Base-by-base conservation (phyloP, 1,140 invertebrate species). In the Lithobius niger region DNA sequence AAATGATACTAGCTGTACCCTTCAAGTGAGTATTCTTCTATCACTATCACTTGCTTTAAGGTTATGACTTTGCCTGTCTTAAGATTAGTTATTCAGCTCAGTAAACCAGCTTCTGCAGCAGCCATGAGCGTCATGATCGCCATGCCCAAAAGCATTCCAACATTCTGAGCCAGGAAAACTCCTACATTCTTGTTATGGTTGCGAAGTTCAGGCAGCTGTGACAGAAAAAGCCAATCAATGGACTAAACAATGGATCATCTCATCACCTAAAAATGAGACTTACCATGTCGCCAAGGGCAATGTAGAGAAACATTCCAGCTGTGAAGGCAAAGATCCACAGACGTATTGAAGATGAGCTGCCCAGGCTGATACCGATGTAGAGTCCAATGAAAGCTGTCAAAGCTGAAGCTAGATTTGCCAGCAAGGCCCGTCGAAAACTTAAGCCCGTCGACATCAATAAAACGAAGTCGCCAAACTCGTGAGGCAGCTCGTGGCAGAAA, bases 401-500 rank as follows among this genome's bases (percentile, higher is more conserved):
- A 3, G 67, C 62, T 3, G 62, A 60, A 21, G 64, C 42, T 24
- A 69, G 61, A 49, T 69, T 68, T 13, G 66, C 51, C 13, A 63
- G 22, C 3, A 68, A 43, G 0, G 63, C 67, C 27, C 59, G 58
- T 26, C 59, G 60, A 28, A 63, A 56, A 2, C 55, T 59, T 52
- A 68, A 42, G 1, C 66, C 66, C 2, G 65, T 60, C 3, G 61
- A 63, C 21, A 69, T 31, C 43, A 69, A 55, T 10, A 69, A 53
- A 10, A 65, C 67, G 43, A 69, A 65, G 51, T 69, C 67, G 15
- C 88, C 91, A 49, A 96, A 73, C 77, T 96, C 91, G 66, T 96
- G 92, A 45, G 92, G 92, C 55, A 96, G 72, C 72, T 96, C 92
- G 66, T 96, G 92, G 69, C 90, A 95, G 57, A 96, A 82, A 1